These are phyloP conservation scores for Nemopilema nomurai DNA, from an alignment of 30 jellyfish, hydroid and myxozoan genomes.

Conservation along the genomic window DNA sequence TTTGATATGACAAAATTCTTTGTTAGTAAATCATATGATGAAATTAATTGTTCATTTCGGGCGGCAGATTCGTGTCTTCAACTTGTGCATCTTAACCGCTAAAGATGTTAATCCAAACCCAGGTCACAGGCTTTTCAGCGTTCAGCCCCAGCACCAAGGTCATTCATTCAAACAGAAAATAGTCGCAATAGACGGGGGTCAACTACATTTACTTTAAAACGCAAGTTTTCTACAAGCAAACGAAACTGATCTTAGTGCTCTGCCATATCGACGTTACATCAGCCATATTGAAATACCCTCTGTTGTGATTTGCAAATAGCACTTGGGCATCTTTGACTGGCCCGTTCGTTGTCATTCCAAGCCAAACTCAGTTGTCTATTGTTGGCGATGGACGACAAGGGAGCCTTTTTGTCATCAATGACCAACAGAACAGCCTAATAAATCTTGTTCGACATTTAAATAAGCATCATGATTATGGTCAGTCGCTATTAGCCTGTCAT, in stretches of 20 bases:
- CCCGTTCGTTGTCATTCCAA: no score
- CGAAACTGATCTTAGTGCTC: no score
- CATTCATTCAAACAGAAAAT: constrained; percentile 43
- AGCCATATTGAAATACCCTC: background rate
- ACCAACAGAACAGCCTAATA: no score
- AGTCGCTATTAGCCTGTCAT: no score
- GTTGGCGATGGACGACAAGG: no score
- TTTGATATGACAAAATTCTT: constrained; percentile 29
- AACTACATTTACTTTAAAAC: no score
- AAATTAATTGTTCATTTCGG: constrained; percentile 56
- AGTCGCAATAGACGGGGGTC: constrained; percentile 27
- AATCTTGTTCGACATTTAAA: no score
- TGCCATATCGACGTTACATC: no score
- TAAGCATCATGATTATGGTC: no score
- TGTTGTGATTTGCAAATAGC: background rate
- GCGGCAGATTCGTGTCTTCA: constrained; percentile 65
- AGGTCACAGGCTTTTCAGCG: constrained; percentile 35
- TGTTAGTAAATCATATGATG: constrained; percentile 63
- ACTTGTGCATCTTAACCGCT: constrained; percentile 61
- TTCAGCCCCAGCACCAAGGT: constrained; percentile 9
- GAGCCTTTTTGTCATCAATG: no score
- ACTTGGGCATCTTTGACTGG: background rate
- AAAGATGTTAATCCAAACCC: constrained; percentile 57
- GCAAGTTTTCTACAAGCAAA: no score
- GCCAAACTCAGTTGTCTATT: no score